Evolutionary conservation across 1,140 invertebrate genomes (phyloP), one percentile per base, ranked within the genome.

Genomic region (Temnothorax nylanderi): DNA sequence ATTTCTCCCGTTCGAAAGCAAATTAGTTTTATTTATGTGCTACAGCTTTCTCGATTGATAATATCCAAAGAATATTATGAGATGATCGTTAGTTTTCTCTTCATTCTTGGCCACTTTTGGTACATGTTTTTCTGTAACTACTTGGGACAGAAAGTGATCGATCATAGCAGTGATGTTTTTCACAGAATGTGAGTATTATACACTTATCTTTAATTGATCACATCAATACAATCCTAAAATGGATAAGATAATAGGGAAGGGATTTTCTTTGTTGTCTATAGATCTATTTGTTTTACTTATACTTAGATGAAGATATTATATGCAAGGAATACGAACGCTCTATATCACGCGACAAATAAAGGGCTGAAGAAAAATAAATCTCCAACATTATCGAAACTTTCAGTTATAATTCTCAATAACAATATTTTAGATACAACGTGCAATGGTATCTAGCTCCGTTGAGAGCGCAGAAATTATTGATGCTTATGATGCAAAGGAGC

Each of bases 401-500:
- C 34, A 71, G 16, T 62, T 71, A 13, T 37, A 18, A 21, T 21
- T n/a, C 32, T 7, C 8, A 10, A 26, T 26, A n/a, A 2, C 51
- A 37, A 64, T 3, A 75, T 77, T 8, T 44, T 64, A 91, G 90
- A 51, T 91, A 88, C 32, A 47, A 32, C 18, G 60, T 44, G 2
- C 60, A 88, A 34, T 92, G 88, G 88, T 87, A 90, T 5, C 37
- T 26, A 16, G 64, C 81, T 26, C 67, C 89, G 0, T 32, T 82
- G 18, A 56, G 44, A 41, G n/a, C 51, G 5, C 85, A 91, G 32
- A 88, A 87, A 56, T 78, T 91, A 58, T 69, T 90, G 11, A 34
- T 89, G 37, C 32, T 86, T 21, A 54, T 91, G 47, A 87, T 91
- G 88, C 60, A 88, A 32, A 85, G 69, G 77, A 69, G 65, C 62